phyloP scores from a whole-genome alignment of 2,888 invertebrate species.

The Ophonus ardosiacus region DNA sequence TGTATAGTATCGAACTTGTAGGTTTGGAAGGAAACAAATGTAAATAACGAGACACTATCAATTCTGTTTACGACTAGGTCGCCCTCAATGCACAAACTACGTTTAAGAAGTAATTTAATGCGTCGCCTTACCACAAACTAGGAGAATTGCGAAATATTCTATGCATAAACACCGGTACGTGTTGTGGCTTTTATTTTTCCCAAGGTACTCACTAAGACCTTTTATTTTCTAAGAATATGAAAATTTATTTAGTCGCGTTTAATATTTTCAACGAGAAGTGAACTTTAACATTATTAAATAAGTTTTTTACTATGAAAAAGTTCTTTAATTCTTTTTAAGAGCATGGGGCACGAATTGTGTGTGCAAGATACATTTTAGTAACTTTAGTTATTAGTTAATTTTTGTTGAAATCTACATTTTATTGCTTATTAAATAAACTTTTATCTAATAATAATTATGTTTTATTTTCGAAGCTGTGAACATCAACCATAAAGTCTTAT shows the following conservation, averaged over 20 bases:
- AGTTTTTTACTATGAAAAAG: too few species aligned
- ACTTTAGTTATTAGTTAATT: too few species aligned
- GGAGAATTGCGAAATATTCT: background rate
- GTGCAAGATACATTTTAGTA: too few species aligned
- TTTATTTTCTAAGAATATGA: background rate
- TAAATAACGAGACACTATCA: conserved; percentile 32
- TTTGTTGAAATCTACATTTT: too few species aligned
- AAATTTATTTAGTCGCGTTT: background rate
- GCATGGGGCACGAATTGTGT: too few species aligned
- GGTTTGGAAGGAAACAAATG: background rate
- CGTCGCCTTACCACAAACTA: background rate
- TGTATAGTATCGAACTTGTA: background rate
- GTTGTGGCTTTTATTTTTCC: background rate
- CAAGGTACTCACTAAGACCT: background rate
- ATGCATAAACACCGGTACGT: too few species aligned
- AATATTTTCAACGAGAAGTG: background rate
- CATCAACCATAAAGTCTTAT: too few species aligned
- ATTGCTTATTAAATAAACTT: too few species aligned
- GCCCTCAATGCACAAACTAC: conserved; percentile 1
- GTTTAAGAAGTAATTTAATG: conserved; percentile 42
- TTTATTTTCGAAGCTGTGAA: too few species aligned
- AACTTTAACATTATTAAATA: background rate
- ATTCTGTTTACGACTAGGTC: conserved; percentile 15
- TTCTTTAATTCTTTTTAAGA: too few species aligned
- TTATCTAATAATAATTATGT: too few species aligned